Evolutionary conservation across 2,113 vertebrate species (phyloP).

Genomic region (Nasalis larvatus): DNA sequence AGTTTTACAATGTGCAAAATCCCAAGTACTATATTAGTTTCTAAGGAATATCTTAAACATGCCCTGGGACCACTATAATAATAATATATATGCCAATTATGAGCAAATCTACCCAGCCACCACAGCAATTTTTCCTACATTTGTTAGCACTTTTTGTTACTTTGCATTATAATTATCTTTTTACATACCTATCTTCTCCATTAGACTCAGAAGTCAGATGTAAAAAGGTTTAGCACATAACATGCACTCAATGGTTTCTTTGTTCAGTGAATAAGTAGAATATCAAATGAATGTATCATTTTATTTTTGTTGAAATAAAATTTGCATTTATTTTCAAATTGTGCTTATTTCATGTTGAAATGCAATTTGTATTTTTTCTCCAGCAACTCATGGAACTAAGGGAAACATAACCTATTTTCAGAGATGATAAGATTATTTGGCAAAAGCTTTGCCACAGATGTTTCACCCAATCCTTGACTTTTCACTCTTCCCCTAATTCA

Average conservation of each 20-base stretch:
- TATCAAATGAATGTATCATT: background rate
- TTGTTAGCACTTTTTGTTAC: conserved; percentile 25
- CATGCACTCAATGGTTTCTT: background rate
- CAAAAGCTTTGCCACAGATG: background rate
- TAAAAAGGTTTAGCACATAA: background rate
- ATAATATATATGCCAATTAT: conserved; percentile 31
- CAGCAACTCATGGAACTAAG: background rate
- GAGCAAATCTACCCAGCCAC: background rate
- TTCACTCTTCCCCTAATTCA: background rate
- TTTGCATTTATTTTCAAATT: background rate
- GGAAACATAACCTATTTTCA: background rate
- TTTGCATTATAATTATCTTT: conserved; percentile 31
- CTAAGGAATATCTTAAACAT: background rate
- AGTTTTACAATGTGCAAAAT: conserved; percentile 35
- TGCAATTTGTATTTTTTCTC: background rate
- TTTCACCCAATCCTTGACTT: background rate
- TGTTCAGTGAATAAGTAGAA: background rate
- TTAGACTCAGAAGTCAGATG: background rate
- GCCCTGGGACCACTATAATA: background rate
- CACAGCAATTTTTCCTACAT: background rate
- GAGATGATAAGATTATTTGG: background rate
- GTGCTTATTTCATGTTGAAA: background rate
- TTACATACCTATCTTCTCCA: background rate
- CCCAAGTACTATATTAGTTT: conserved; percentile 29
- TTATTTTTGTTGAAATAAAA: background rate